Evolutionary conservation across 2,113 vertebrate species (phyloP).

Genomic region (Mustela nigripes): DNA sequence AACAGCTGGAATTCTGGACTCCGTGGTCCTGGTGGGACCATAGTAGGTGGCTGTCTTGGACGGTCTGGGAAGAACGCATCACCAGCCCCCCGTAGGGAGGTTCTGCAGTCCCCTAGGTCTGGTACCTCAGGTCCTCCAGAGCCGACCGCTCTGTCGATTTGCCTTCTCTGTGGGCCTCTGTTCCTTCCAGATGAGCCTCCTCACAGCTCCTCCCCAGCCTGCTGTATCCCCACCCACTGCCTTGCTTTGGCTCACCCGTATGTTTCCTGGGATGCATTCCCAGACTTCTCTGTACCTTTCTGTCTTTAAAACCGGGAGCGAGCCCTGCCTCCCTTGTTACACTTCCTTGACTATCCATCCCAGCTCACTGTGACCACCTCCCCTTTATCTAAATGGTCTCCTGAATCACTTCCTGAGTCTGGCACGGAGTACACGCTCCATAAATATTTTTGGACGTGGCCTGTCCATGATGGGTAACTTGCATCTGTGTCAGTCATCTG

Average conservation of each 20-base stretch:
- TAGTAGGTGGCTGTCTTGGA: not conserved
- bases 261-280: not conserved
- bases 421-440: not conserved
- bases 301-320: not conserved
- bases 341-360: not conserved
- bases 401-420: constrained; percentile 32
- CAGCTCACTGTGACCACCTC: not conserved
- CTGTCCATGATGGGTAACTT: not conserved
- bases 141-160: not conserved
- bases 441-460: not conserved
- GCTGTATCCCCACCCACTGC: not conserved
- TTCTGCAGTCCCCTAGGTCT: not conserved
- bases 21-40: not conserved
- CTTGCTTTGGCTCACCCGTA: not conserved
- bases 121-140: not conserved
- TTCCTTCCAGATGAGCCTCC: not conserved
- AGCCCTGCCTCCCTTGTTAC: not conserved
- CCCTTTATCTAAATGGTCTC: not conserved
- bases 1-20: not conserved
- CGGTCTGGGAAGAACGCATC: not conserved
- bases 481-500: not conserved
- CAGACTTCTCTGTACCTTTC: not conserved
- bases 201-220: accelerated
- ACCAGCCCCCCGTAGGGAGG: not conserved
- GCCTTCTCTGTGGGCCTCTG: not conserved